Evolutionary conservation across 2,888 invertebrate species (phyloP).

Genomic region (Tortrix viridana): DNA sequence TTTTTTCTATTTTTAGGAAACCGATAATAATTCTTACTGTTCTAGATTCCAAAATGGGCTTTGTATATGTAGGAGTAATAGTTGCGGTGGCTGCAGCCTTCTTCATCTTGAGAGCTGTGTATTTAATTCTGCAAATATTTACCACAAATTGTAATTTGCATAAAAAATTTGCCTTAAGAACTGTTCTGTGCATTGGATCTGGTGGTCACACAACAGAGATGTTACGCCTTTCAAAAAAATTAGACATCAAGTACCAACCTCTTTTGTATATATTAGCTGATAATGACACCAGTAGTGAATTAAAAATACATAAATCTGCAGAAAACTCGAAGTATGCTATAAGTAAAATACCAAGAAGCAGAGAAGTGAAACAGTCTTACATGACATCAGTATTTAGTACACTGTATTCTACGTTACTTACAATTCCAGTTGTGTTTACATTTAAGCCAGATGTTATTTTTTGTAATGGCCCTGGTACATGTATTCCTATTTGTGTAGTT

Average conservation of each 20-base stretch:
- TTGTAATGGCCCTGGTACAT: slow-evolving; percentile 98
- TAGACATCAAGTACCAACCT: slow-evolving; percentile 88
- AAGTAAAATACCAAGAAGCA: slow-evolving; percentile 90
- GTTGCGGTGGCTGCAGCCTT: slow-evolving; percentile 39
- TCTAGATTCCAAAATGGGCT: slow-evolving; percentile 22
- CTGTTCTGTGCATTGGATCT: slow-evolving; percentile 88
- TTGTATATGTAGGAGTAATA: slow-evolving; percentile 30
- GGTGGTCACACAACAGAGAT: slow-evolving; percentile 99
- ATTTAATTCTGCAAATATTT: slow-evolving; percentile 56
- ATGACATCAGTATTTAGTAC: slow-evolving; percentile 91
- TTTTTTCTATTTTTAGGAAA: too few species aligned
- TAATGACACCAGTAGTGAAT: slow-evolving; percentile 90
- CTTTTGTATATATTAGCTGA: slow-evolving; percentile 91
- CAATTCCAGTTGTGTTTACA: slow-evolving; percentile 87
- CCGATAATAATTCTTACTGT: neutral
- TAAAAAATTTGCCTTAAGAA: slow-evolving; percentile 58
- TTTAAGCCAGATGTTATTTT: slow-evolving; percentile 92
- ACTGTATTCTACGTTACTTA: slow-evolving; percentile 86
- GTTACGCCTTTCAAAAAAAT: slow-evolving; percentile 86
- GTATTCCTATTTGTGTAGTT: slow-evolving; percentile 94
- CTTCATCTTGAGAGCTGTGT: slow-evolving; percentile 51
- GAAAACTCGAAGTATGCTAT: slow-evolving; percentile 72
- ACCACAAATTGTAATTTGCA: slow-evolving; percentile 54
- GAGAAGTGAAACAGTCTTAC: slow-evolving; percentile 95
- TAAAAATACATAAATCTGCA: slow-evolving; percentile 86